phyloP scores from a whole-genome alignment of 2,888 invertebrate genomes.

The Stenichneumon culpator region DNA sequence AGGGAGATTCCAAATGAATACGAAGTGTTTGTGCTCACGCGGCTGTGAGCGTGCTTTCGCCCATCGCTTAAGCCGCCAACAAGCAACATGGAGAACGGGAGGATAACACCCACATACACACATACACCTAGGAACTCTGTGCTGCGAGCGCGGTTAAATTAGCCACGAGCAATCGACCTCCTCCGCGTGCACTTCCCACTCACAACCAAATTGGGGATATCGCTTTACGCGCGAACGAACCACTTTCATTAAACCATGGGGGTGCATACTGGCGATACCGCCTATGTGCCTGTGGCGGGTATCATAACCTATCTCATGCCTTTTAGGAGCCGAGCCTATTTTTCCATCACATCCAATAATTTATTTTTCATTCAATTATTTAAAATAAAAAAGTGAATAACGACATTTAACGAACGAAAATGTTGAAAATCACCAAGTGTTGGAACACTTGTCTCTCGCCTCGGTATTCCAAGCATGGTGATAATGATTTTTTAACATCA shows the following conservation, averaged over 20 bases:
- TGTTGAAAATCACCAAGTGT: neutral
- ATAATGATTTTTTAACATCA: neutral
- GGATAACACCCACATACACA: constrained; percentile 45
- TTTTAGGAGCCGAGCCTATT: neutral
- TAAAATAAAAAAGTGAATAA: neutral
- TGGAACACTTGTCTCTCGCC: neutral
- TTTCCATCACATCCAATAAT: neutral
- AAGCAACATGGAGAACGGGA: constrained; percentile 10
- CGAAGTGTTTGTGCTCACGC: constrained; percentile 66
- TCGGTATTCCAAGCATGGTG: neutral
- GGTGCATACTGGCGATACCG: constrained; percentile 15
- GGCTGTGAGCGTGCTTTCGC: constrained; percentile 33
- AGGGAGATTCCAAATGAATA: constrained; percentile 73
- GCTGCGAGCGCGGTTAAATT: constrained; percentile 53
- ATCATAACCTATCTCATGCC: neutral
- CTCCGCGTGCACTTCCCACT: constrained; percentile 34
- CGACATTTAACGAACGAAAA: neutral
- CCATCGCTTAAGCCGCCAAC: constrained; percentile 59
- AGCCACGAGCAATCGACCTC: constrained; percentile 60
- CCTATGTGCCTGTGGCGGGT: constrained; percentile 3
- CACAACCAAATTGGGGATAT: constrained; percentile 64
- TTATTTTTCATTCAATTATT: neutral
- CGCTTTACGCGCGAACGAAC: constrained; percentile 66
- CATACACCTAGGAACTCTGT: constrained; percentile 30
- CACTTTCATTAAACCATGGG: constrained; percentile 65